Evolutionary conservation across 2,888 invertebrate genomes (phyloP), one percentile per base, ranked within the genome.

Genomic region (Odontomyia ornata): DNA sequence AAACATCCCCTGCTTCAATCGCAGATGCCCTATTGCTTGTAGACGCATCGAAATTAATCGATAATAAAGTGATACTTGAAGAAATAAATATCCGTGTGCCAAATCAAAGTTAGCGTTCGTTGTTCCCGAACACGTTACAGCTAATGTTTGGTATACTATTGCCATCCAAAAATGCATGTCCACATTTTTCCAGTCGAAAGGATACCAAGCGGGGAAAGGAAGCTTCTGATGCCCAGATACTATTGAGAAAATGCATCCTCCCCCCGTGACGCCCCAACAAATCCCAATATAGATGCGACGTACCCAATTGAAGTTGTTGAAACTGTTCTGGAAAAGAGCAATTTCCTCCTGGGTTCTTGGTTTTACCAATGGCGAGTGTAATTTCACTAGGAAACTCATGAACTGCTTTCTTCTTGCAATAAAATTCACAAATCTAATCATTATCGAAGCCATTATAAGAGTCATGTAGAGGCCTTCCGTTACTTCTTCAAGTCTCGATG

Each of bases 61-160:
- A 30, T 82, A 84, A n/a, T 82, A 80, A 57, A 82, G 7, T 0
- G 82, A 81, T 1, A 83, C 60, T 56, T 84, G 83, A 21, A 83
- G 83, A 80, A 84, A 78, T 13, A 83, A 82, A 75, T 82, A 84
- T 11, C 82, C 83, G n/a, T 82, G 82, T 21, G 83, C 79, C 64
- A 82, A 79, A 62, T 85, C 85, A 57, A 84, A 79, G 11, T 81
- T 80, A 13, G 78, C 78, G 47, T 84, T 83, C 7, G 82, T 78
- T 0, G 81, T 1, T 4, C 80, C 83, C 27, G 80, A 82, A 1
- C 83, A 36, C 0, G 77, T 76, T 82, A 83, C 81, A 13, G 82
- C 81, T 1, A 81, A 0, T 3, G 82, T 80, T 77, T 83, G 82
- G 76, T 83, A 85, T 64, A 57, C 18, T 77, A 81, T 84, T 43